Base-by-base conservation (phyloP, 2,113 vertebrate genomes). In the Leptosomus discolor region DNA sequence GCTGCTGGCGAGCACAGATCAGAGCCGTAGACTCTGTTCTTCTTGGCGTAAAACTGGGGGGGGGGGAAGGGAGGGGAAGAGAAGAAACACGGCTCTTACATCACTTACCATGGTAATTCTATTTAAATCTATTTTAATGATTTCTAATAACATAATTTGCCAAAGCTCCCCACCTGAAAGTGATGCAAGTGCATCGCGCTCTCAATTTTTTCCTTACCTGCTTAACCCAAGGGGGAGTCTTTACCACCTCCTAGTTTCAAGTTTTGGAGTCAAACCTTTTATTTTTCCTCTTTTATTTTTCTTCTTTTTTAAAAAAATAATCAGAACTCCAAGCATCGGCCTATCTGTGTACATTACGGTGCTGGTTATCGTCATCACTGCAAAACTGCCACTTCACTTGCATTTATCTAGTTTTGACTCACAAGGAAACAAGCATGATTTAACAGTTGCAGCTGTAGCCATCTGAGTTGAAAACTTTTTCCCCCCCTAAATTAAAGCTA, bases 101-200 rank as follows among this genome's bases (percentile, higher is more conserved):
- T 43, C 67, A 65, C 61, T 90, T 64, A 79, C n/a, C 46, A 75
- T 39, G 36, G 61, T 88, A 75, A 90, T 89, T 94, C 53, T 39
- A 78, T 94, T 91, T 53, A 90, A 90, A 93, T 92, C 30, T 93
- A 82, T 93, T 90, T 91, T 90, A 96, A 87, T 70, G 17, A 85
- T 70, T 91, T 93, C 74, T 87, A 94, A 90, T 85, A 75, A 89
- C 77, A 85, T 85, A 88, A 89, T 94, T 91, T 89, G 34, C 73
- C 57, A 81, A 93, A 65, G 60, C 84, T 95, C n/a, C 51, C 65
- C 64, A 85, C 22, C 57, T 67, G 53, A 85, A 79, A 76, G 63
- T 50, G 61, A 75, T 65, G 46, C 30, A 91, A 90, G 23, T 1
- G 11, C n/a, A 74, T 37, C 20, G 76, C 46, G 50, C 68, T 36